These are phyloP conservation scores for Cuniculus paca DNA, from an alignment of 2,797 vertebrate species.

Conservation along the genomic window DNA sequence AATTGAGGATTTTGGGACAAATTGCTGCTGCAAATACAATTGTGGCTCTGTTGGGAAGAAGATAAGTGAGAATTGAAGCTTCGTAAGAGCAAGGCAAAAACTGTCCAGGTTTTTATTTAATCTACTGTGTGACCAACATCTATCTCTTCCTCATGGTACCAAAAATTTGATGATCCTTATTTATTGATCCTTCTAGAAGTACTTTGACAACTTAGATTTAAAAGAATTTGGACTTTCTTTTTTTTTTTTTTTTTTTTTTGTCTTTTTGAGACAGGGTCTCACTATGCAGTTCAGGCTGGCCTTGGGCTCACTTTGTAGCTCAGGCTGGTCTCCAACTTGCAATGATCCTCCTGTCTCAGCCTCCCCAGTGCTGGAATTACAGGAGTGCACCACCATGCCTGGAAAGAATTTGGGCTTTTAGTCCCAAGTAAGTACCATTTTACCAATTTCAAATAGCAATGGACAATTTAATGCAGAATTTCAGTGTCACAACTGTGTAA, in stretches of 20 bases:
- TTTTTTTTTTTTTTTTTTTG: no score
- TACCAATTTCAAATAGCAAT: conserved; percentile 11
- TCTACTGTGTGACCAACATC: neutral
- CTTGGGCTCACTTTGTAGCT: no score
- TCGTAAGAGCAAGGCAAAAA: neutral
- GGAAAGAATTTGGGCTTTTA: neutral
- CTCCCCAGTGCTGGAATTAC: no score
- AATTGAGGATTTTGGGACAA: neutral
- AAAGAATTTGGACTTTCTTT: neutral
- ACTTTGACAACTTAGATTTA: neutral
- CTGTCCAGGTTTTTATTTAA: neutral
- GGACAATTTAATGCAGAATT: neutral
- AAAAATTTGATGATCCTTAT: neutral
- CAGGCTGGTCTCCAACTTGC: no score
- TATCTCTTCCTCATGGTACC: neutral
- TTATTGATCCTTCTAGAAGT: conserved; percentile 27
- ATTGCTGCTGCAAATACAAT: neutral
- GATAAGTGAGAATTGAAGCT: neutral
- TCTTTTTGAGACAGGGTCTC: no score
- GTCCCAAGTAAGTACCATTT: neutral
- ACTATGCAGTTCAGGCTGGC: no score
- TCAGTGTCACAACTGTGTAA: neutral
- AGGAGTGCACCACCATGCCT: no score
- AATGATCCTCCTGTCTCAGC: no score
- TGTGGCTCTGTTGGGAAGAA: neutral